These are phyloP conservation scores for Diplodus puntazzo DNA, from an alignment of 2,797 vertebrate species.

Conservation along the genomic window DNA sequence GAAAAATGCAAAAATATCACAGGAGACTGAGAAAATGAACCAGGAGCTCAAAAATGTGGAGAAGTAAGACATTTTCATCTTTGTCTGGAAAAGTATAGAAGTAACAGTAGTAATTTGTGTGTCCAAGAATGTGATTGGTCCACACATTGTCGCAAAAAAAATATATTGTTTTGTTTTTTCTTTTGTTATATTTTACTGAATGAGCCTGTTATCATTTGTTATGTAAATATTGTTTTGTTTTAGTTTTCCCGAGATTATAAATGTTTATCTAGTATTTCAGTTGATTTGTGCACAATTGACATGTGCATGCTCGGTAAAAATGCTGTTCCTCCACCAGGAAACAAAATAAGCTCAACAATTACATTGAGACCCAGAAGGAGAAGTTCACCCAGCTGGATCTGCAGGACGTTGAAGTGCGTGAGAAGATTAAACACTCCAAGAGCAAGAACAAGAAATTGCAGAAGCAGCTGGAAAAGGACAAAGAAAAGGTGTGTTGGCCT, in stretches of 20 bases:
- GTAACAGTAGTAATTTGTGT: neutral
- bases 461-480: conserved; percentile 95
- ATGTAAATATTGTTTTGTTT: neutral
- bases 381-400: conserved; percentile 95
- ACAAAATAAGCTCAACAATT: conserved; percentile 90
- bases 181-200: neutral
- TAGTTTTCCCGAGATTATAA: neutral
- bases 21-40: conserved; percentile 91
- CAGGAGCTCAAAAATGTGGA: conserved; percentile 92
- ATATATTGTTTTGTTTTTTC: neutral
- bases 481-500: conserved; percentile 90
- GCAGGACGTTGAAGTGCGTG: conserved; percentile 95
- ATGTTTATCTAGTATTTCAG: conserved; percentile 8
- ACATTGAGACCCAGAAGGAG: conserved; percentile 92
- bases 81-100: conserved; percentile 3
- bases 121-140: conserved; percentile 4
- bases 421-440: conserved; percentile 93
- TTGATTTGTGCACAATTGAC: neutral
- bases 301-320: conserved; percentile 25
- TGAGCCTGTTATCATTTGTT: neutral
- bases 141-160: neutral
- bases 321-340: conserved; percentile 85
- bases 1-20: conserved; percentile 88
- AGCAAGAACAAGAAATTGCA: conserved; percentile 93
- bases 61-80: conserved; percentile 85